Percentiles rank a stretch among this genome's conserved stretches.
Conservation (phyloP, 2,113 vertebrate genomes). For the Ictalurus furcatus region DNA sequence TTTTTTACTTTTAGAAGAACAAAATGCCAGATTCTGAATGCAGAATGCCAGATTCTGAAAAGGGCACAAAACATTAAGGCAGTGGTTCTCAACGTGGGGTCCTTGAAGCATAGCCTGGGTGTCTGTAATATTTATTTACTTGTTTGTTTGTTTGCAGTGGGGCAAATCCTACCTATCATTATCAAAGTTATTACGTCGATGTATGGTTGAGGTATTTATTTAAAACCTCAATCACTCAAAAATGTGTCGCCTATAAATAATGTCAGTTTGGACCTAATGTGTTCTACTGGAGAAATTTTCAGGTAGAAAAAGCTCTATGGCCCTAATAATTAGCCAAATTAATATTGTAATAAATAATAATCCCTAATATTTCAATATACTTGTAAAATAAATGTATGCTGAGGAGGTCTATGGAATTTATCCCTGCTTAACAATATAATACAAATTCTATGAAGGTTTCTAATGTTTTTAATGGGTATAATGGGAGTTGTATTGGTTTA, state of each 20-base stretch:
- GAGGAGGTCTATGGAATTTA: neutral
- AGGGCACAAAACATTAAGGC: neutral
- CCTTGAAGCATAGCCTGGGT: neutral
- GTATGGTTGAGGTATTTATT: neutral
- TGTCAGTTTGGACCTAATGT: neutral
- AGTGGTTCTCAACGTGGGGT: neutral
- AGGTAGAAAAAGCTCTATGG: neutral
- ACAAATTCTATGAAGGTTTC: no score
- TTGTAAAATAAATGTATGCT: neutral
- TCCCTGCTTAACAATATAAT: no score
- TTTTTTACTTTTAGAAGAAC: neutral
- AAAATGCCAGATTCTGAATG: neutral
- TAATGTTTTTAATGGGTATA: no score
- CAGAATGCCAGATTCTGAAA: neutral
- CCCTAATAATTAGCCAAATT: neutral
- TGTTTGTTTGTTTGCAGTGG: neutral
- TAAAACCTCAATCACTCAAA: neutral
- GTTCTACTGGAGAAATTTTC: neutral
- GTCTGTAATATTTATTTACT: neutral
- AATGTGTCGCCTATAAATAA: neutral
- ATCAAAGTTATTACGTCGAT: neutral
- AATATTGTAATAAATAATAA: neutral
- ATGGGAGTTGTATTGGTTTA: no score
- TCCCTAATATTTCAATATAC: neutral
- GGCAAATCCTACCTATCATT: neutral